Evolutionary conservation across 2,113 vertebrate species (phyloP).

Genomic region (Calypte anna): DNA sequence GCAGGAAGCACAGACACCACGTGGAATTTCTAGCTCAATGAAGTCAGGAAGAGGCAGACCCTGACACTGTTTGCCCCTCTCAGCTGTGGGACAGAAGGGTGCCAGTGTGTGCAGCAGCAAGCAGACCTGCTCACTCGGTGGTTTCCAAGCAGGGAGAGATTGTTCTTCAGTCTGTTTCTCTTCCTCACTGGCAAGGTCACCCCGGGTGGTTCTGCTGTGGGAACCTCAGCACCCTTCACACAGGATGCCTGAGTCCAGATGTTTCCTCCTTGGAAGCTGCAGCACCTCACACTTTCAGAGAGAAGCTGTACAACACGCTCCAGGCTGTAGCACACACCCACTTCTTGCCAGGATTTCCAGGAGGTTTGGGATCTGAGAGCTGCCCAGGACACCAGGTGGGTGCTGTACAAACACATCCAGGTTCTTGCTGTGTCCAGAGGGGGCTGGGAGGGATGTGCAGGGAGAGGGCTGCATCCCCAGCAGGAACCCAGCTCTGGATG

Average conservation of each 20-base stretch:
- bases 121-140: fast-evolving
- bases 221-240: not conserved
- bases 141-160: not conserved
- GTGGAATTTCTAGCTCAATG: not conserved
- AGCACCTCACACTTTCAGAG: not conserved
- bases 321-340: not conserved
- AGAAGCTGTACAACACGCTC: no score
- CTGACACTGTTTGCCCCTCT: fast-evolving
- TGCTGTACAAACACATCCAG: fast-evolving
- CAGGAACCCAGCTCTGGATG: not conserved
- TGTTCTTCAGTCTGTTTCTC: not conserved
- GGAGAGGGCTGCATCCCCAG: not conserved
- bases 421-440: no score
- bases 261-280: not conserved
- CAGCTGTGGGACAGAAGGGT: fast-evolving
- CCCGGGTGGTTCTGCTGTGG: not conserved
- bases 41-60: not conserved
- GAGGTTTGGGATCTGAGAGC: not conserved
- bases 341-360: not conserved
- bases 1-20: not conserved
- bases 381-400: not conserved
- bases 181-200: not conserved
- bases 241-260: not conserved
- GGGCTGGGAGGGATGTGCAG: not conserved
- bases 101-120: not conserved